phyloP scores from a whole-genome alignment of 2,797 vertebrate species.

The Tinamus major region DNA sequence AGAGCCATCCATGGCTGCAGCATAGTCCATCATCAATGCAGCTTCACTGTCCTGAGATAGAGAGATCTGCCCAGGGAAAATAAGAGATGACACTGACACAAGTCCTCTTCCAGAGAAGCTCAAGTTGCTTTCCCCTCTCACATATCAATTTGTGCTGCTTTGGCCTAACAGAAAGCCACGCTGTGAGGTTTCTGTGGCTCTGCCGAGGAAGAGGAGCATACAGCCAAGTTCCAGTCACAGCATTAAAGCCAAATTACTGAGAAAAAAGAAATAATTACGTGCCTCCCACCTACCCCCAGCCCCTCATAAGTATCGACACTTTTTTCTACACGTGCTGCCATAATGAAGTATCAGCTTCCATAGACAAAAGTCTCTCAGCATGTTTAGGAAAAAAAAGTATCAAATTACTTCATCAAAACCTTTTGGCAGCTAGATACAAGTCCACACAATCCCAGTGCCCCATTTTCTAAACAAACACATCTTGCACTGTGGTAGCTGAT shows the following conservation, averaged over 20 bases:
- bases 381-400: background rate
- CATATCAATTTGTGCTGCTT: background rate
- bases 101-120: background rate
- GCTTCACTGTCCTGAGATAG: slow-evolving; percentile 91
- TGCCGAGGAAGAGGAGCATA: background rate
- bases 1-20: slow-evolving; percentile 90
- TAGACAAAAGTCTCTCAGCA: background rate
- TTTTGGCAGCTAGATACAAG: background rate
- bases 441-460: background rate
- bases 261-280: background rate
- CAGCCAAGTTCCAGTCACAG: background rate
- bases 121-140: background rate
- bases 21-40: slow-evolving; percentile 90
- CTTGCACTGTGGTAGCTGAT: background rate
- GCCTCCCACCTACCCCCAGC: background rate
- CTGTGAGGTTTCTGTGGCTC: background rate
- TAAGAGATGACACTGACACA: background rate
- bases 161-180: background rate
- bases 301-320: background rate
- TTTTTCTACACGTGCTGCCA: background rate
- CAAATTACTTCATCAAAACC: background rate
- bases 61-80: slow-evolving; percentile 76
- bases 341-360: background rate
- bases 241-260: background rate
- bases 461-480: background rate